These are phyloP conservation scores for Dendrolimus pini DNA, from an alignment of 2,888 invertebrate genomes.

Conservation along the genomic window DNA sequence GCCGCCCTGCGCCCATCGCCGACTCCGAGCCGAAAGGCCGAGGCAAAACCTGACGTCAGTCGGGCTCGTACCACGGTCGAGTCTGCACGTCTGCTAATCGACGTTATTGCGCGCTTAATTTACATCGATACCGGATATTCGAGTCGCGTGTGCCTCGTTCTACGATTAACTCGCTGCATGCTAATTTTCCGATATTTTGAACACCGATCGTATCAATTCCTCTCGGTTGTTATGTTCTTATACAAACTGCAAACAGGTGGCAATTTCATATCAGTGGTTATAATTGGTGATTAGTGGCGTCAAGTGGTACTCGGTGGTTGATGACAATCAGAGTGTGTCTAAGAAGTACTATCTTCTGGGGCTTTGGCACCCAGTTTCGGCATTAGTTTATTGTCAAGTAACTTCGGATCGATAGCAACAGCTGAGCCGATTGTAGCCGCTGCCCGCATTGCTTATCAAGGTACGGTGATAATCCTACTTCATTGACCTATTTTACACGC, in stretches of 20 bases:
- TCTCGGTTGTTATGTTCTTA: conserved; percentile 1
- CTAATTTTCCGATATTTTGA: conserved; percentile 6
- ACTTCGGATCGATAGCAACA: conserved; percentile 58
- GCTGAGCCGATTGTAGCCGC: conserved; percentile 49
- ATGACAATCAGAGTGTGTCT: background rate
- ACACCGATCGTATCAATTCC: background rate
- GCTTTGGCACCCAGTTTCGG: conserved; percentile 15
- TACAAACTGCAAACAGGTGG: conserved; percentile 50
- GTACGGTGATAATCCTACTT: conserved; percentile 35
- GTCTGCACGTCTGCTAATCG: conserved; percentile 26
- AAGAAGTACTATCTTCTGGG: background rate
- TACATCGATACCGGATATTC: conserved; percentile 31
- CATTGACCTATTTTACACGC: conserved; percentile 30
- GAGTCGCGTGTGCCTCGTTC: conserved; percentile 2
- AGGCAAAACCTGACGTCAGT: conserved; percentile 54
- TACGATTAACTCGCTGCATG: background rate
- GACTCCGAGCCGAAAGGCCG: conserved; percentile 24
- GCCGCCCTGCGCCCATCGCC: conserved; percentile 31
- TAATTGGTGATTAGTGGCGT: conserved; percentile 43
- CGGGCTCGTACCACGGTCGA: conserved; percentile 36
- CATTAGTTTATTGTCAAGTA: conserved; percentile 21
- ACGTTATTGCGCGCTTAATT: conserved; percentile 16
- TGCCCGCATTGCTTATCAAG: conserved; percentile 46
- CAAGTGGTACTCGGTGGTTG: conserved; percentile 31
- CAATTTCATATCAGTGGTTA: conserved; percentile 45